Evolutionary conservation across 2,113 vertebrate genomes (phyloP), one percentile per base, ranked within the genome.

Genomic region (Zingel zingel): DNA sequence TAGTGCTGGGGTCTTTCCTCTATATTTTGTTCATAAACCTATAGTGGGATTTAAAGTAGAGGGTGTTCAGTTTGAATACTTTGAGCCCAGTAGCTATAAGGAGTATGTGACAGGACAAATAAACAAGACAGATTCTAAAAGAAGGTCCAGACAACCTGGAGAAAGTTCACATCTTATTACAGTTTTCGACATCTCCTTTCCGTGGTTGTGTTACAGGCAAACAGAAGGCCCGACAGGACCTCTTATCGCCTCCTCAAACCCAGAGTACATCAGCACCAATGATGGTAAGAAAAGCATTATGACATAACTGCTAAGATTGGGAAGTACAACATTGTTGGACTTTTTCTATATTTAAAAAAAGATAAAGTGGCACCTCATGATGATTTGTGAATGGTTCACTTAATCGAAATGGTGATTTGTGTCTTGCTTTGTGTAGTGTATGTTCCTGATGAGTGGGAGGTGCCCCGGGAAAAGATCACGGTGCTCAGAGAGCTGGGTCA

Each of bases 391-490:
- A 25, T 2, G 13, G 3, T 51, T 54, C 10, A 15, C 36, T 51
- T 2, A 19, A n/a, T 45, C 1, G 18, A 59, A 54, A 36, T 19
- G 6, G 2, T 43, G 62, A 16, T 18, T 16, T 66, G 21, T 68
- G 51, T 33, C 5, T 57, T 39, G 62, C 61, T 48, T 36, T 73
- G 62, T 80, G 53, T 6, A 96, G 98, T 99, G 68, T 99, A 99
- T 1, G 96, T 99, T 83, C 97, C 98, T 0, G 98, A 99, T 0
- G 98, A 99, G 33, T 99, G 98, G 98, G 98, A 99, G 88, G 98
- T 99, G 9, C 95, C 95, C 0, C 95, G 98, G 13, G 98, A 99
- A 43, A 99, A 99, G 95, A 98, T 99, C 91, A 89, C 71, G 0
- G 95, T 99, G 1, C 94, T 99, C 10, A 87, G 96, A 0, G 98